Conservation (phyloP, 2,797 vertebrate genomes). For the Coregonus suidteri region DNA sequence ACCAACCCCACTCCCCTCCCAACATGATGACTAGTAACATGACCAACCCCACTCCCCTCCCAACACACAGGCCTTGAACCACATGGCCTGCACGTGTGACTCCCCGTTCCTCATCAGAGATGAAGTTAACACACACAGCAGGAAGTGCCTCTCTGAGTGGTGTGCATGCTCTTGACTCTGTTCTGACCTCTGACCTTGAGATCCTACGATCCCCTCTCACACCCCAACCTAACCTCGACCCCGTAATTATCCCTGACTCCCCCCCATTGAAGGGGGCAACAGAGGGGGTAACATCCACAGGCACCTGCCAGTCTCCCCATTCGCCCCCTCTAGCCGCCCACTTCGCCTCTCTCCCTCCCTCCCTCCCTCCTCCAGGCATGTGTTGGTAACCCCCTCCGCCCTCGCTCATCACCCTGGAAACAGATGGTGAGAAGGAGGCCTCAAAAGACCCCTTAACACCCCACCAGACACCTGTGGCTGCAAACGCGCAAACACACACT, state of each 20-base stretch:
- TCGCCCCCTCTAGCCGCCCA: constrained; percentile 46
- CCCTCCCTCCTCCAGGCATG: constrained; percentile 66
- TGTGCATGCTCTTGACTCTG: constrained; percentile 46
- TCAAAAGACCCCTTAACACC: constrained; percentile 77
- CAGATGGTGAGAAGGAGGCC: constrained; percentile 75
- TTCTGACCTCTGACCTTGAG: constrained; percentile 64
- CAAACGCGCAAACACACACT: constrained; percentile 69
- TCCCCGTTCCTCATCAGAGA: constrained; percentile 26
- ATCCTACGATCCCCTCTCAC: constrained; percentile 60
- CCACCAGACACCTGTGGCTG: constrained; percentile 75
- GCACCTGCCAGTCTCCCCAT: constrained; percentile 77
- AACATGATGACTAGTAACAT: constrained; percentile 30
- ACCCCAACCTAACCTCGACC: constrained; percentile 65
- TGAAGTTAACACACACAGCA: constrained; percentile 35
- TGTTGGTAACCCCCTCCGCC: constrained; percentile 76
- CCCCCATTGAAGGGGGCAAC: constrained; percentile 4
- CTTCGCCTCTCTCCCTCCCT: constrained; percentile 45
- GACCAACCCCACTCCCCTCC: not conserved
- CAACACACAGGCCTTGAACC: not conserved
- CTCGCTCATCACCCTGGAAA: constrained; percentile 74
- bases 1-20: not conserved
- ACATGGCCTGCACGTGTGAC: not conserved
- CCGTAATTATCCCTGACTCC: constrained; percentile 67
- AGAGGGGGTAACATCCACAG: constrained; percentile 58
- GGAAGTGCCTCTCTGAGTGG: constrained; percentile 65